Evolutionary conservation across 2,888 invertebrate species (phyloP).

Genomic region (Thereva unica): DNA sequence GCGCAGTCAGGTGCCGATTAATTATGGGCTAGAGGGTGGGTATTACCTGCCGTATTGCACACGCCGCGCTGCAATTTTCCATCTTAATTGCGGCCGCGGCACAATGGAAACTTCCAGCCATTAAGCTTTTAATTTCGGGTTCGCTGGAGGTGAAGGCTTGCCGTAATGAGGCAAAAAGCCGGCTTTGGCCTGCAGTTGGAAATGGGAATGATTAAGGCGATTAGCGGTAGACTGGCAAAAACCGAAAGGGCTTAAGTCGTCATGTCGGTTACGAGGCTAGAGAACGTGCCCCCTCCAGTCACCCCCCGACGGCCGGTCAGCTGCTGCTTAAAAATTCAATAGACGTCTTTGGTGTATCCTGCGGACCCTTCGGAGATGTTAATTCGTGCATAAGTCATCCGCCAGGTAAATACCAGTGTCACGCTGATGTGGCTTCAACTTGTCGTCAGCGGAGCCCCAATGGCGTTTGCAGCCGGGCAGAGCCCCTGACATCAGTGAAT

Average conservation of each 20-base stretch:
- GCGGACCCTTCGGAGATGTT: slow-evolving; percentile 23
- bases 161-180: too few relatives aligned
- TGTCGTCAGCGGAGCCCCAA: neutral
- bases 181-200: too few relatives aligned
- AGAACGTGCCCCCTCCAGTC: neutral
- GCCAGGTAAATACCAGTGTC: slow-evolving; percentile 11
- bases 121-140: too few relatives aligned
- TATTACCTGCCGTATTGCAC: too few relatives aligned
- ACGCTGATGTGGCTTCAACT: neutral
- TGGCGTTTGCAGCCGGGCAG: neutral
- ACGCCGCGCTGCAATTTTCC: too few relatives aligned
- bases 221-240: too few relatives aligned
- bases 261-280: neutral
- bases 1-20: too few relatives aligned
- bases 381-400: slow-evolving; percentile 32
- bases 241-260: neutral
- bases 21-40: too few relatives aligned
- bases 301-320: neutral
- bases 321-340: slow-evolving; percentile 24
- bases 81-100: too few relatives aligned
- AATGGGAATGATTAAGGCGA: too few relatives aligned
- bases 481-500: slow-evolving; percentile 7
- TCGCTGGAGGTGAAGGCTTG: too few relatives aligned
- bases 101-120: too few relatives aligned
- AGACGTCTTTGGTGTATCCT: slow-evolving; percentile 23